Percentiles rank a stretch among this genome's conserved stretches.
phyloP scores from a whole-genome alignment of 2,888 invertebrate genomes.

The Rhagium mordax region DNA sequence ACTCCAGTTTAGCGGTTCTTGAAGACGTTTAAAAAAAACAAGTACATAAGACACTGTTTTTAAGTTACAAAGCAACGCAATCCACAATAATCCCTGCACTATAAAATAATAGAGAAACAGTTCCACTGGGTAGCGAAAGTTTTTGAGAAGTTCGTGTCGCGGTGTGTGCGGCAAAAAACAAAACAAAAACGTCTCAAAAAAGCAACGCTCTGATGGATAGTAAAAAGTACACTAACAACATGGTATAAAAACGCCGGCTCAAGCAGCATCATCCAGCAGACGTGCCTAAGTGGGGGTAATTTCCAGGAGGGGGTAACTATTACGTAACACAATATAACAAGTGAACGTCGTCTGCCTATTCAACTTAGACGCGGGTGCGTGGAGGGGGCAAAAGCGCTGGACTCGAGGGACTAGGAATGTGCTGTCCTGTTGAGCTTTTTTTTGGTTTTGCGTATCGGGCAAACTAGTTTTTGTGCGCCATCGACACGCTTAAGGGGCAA shows the following conservation, averaged over 20 bases:
- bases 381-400: conserved; percentile 44
- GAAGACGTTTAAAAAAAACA: background rate
- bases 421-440: conserved; percentile 39
- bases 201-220: conserved; percentile 64
- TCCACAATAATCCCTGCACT: background rate
- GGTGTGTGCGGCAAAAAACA: conserved; percentile 48
- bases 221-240: conserved; percentile 70
- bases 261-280: conserved; percentile 64
- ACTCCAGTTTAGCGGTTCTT: conserved; percentile 63
- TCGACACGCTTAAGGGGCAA: conserved; percentile 48
- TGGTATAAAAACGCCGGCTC: conserved; percentile 67
- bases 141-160: conserved; percentile 4
- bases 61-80: background rate
- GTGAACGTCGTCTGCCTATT: conserved; percentile 59
- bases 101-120: background rate
- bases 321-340: conserved; percentile 66
- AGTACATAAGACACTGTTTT: background rate
- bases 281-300: conserved; percentile 57
- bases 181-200: conserved; percentile 61
- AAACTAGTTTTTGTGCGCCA: conserved; percentile 37
- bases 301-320: conserved; percentile 59
- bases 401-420: conserved; percentile 36
- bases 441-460: conserved; percentile 33
- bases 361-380: conserved; percentile 48
- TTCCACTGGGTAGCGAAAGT: conserved; percentile 2